Base-by-base conservation (phyloP, 2,113 vertebrate genomes). In the Noctilio leporinus region DNA sequence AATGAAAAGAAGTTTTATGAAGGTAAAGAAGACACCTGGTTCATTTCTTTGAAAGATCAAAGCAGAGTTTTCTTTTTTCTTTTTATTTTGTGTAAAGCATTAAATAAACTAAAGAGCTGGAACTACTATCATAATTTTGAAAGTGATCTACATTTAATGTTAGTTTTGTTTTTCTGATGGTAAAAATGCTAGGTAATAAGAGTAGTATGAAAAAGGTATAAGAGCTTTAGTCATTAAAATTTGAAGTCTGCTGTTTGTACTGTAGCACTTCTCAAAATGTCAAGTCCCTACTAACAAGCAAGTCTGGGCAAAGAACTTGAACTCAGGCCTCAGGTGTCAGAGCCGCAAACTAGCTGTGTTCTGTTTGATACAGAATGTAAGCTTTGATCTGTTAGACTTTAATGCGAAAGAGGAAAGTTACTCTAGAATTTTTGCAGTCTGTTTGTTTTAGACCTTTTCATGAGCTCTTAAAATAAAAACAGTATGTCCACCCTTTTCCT, bases 151-250 rank as follows among this genome's bases (percentile, higher is more conserved):
- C 62, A 85, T 87, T 93, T 91, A 82, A 28, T 67, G 4, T 53
- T 45, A 43, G n/a, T 94, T 94, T 89, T 86, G 17, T 62, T 94
- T 94, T 75, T 69, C 43, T 86, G 30, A 40, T 83, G 35, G 43
- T 11, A 88, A 20, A 19, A 59, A 53, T 45, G 9, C 17, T 84
- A 6, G 45, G 35, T 4, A 80, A 35, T n/a, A 40, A 76, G 28
- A 80, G 77, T 51, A 49, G 16, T 49, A 78, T 65, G 43, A 80
- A 80, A 53, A 2, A 72, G 10, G 2, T 45, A 40, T 78, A 7
- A 11, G 30, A 10, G 1, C 0, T 57, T 69, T 40, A 76, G n/a
- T 88, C 55, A 49, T 55, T 33, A 85, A 65, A 83, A 16, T 30
- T 30, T 64, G 64, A 78, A 53, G 10, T 86, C 3, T 38, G 9